Conservation (phyloP, 2,888 invertebrate genomes). For the Deroplatys truncata region DNA sequence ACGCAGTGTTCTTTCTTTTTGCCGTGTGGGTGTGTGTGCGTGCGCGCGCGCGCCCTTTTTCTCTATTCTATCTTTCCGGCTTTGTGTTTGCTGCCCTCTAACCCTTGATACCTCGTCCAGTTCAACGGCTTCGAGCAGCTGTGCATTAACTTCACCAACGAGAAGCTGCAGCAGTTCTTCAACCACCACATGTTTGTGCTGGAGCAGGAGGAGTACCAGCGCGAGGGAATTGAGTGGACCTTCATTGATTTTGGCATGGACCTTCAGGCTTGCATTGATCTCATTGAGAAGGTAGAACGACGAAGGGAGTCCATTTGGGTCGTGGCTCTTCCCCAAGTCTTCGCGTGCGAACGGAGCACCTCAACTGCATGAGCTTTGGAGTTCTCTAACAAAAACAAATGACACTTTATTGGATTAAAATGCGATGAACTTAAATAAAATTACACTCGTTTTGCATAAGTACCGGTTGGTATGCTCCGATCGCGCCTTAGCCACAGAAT, state of each 20-base stretch:
- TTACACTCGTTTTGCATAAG: background rate
- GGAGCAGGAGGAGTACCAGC: constrained; percentile 89
- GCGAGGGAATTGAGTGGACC: constrained; percentile 87
- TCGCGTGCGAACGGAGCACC: background rate
- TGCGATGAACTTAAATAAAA: too few species aligned
- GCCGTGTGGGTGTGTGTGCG: background rate
- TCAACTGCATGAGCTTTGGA: background rate
- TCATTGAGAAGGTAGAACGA: constrained; percentile 66
- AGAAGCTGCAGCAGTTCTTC: constrained; percentile 88
- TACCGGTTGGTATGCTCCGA: background rate
- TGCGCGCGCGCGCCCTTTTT: background rate
- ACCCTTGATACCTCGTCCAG: constrained; percentile 45
- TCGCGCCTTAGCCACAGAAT: background rate
- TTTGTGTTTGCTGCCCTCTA: constrained; percentile 26
- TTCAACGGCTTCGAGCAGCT: constrained; percentile 90
- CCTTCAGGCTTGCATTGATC: constrained; percentile 76
- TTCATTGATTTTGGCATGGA: constrained; percentile 94
- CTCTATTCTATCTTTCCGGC: background rate
- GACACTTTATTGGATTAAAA: too few species aligned
- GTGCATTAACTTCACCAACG: constrained; percentile 92
- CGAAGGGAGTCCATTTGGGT: background rate
- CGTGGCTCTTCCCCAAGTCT: background rate
- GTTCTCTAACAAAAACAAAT: too few species aligned
- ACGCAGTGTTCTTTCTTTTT: background rate
- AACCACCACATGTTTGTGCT: constrained; percentile 93